Evolutionary conservation across 2,888 invertebrate species (phyloP).

Genomic region (Sarcophaga subvicina): DNA sequence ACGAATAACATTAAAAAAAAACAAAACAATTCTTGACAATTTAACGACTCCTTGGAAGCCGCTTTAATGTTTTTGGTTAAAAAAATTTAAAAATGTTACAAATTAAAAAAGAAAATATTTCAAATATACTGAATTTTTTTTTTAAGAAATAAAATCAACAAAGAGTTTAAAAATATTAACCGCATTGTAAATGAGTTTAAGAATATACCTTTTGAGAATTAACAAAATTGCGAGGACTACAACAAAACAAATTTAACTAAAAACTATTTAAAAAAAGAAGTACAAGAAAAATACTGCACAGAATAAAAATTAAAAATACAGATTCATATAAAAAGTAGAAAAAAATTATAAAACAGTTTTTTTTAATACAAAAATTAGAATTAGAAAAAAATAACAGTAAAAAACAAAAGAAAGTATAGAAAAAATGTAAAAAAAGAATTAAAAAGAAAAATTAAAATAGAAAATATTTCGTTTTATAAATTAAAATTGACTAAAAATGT

Average conservation of each 20-base stretch:
- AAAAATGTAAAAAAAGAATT: no score
- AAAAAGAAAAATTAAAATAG: no score
- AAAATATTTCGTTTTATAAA: no score
- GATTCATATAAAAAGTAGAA: constrained; percentile 49
- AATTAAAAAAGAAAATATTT: not conserved
- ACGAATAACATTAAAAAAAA: not conserved
- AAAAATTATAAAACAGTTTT: not conserved
- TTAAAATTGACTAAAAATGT: not conserved
- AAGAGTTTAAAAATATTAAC: not conserved
- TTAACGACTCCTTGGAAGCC: not conserved
- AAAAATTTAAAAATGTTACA: no score
- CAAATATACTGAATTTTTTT: not conserved
- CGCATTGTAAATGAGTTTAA: not conserved
- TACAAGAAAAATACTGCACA: constrained; percentile 47
- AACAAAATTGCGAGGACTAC: constrained; percentile 61
- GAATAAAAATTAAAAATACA: constrained; percentile 49
- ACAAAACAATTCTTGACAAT: not conserved
- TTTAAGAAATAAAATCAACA: not conserved
- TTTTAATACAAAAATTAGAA: constrained; percentile 7
- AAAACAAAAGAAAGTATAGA: constrained; percentile 1
- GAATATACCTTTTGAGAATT: constrained; percentile 41
- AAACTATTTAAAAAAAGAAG: constrained; percentile 36
- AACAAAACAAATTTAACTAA: constrained; percentile 60
- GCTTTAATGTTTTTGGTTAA: no score
- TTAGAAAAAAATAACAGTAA: constrained; percentile 8